Base-by-base conservation (phyloP, 2,113 vertebrate genomes). In the Plestiodon gilberti region DNA sequence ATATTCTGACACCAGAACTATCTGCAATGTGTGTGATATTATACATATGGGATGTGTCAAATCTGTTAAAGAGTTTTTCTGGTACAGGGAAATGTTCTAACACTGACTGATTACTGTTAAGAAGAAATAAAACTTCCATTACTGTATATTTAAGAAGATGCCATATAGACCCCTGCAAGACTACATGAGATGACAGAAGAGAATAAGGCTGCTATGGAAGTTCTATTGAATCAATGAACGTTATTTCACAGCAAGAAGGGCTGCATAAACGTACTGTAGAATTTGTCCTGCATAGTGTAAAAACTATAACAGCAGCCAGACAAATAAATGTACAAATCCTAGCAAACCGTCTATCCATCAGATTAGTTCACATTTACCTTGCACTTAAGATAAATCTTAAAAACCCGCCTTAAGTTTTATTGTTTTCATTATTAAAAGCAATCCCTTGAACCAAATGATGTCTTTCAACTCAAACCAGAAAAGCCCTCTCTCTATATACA, bases 331-430 rank as follows among this genome's bases (percentile, higher is more conserved):
- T 48, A 3, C 73, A 75, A 75, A 75, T 2, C 48, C 17, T 35
- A 77, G 18, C 48, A 67, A 33, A 48, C 1, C 23, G 6, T 15
- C 17, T 61, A 33, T 78, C 43, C 3, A n/a, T 25, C 52, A 59
- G 17, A 61, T 22, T 1, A 25, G 28, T 0, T 22, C 0, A 4
- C 0, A 2, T n/a, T 1, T 1, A 5, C 23, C 30, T 10, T 10
- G 1, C 0, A 0, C 0, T 13, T 71, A 71, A 70, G 3, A 20
- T 70, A 83, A 18, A 67, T 69, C 15, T n/a, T 15, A 70, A 59
- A 38, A 33, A 30, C 20, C 8, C 55, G 17, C 7, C 14, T 43
- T 62, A 33, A 25, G 1, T 61, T 64, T 11, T 6, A 71, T 1
- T 0, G 6, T 0, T 79, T 43, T 80, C 30, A 35, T 71, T 28